Conservation (phyloP, 1,140 invertebrate genomes). For the Bombus superbus region DNA sequence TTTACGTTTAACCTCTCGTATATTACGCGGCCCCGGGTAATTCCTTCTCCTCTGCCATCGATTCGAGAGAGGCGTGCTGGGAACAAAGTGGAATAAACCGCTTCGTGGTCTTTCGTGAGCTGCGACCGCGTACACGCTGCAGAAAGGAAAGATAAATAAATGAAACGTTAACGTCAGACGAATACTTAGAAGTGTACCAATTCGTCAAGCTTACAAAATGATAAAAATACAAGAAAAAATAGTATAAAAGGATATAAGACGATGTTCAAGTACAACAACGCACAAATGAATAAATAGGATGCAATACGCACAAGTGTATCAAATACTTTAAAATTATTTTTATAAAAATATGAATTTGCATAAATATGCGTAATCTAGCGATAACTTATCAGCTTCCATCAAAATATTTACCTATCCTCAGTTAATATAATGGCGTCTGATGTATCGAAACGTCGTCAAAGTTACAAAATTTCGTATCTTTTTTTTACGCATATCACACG, state of each 20-base stretch:
- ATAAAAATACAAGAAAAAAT: not conserved
- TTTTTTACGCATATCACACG: not conserved
- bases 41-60: conserved; percentile 5
- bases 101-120: not conserved
- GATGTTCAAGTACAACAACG: too few relatives aligned
- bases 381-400: too few relatives aligned
- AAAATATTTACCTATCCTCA: not conserved
- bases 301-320: too few relatives aligned
- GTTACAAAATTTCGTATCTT: not conserved
- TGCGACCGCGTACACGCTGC: not conserved
- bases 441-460: not conserved
- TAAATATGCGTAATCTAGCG: too few relatives aligned
- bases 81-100: conserved; percentile 1
- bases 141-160: not conserved
- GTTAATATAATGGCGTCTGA: not conserved
- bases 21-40: conserved; percentile 14
- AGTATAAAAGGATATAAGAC: not conserved
- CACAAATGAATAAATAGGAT: too few relatives aligned
- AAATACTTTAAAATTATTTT: too few relatives aligned
- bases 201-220: not conserved
- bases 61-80: conserved; percentile 1
- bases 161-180: not conserved
- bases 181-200: not conserved
- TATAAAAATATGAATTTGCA: too few relatives aligned
- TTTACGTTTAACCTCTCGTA: conserved; percentile 33